Evolutionary conservation across 2,888 invertebrate genomes (phyloP).

Genomic region (Isotomurus palustris): DNA sequence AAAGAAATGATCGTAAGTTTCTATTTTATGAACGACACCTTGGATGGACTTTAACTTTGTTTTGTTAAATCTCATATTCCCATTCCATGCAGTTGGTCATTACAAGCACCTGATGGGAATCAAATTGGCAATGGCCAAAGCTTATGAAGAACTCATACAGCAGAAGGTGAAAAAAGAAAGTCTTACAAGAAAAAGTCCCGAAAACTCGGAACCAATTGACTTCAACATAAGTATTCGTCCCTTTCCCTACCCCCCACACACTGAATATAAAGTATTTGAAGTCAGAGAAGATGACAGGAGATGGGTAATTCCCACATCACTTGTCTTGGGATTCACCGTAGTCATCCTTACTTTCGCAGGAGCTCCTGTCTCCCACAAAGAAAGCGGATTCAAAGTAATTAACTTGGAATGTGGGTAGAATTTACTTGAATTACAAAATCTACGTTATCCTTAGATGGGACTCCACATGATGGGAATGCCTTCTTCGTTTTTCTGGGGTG

Average conservation of each 20-base stretch:
- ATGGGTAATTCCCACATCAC: conserved; percentile 8
- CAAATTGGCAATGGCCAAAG: conserved; percentile 8
- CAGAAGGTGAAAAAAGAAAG: not conserved
- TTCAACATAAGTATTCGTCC: conserved; percentile 8
- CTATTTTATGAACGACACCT: not conserved
- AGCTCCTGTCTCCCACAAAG: conserved; percentile 22
- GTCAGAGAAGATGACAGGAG: conserved; percentile 9
- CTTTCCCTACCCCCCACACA: conserved; percentile 17
- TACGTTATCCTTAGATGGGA: conserved; percentile 4
- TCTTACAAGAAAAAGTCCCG: not conserved
- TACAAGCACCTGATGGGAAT: conserved; percentile 9
- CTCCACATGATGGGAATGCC: conserved; percentile 21
- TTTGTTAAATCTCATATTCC: not conserved
- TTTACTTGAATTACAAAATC: not conserved
- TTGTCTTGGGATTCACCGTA: conserved; percentile 22
- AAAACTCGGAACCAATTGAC: not conserved
- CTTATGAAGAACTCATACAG: conserved; percentile 6
- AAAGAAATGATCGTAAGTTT: not conserved
- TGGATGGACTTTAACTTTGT: not conserved
- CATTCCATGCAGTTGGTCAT: not conserved
- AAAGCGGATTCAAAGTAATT: conserved; percentile 22
- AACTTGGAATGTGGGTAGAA: not conserved
- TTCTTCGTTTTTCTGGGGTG: conserved; percentile 21
- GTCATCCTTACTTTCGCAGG: conserved; percentile 16
- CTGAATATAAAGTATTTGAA: not conserved